Percentiles rank a stretch among this genome's conserved stretches.
phyloP scores from a whole-genome alignment of 2,797 vertebrate genomes.

The Cynopterus sphinx region DNA sequence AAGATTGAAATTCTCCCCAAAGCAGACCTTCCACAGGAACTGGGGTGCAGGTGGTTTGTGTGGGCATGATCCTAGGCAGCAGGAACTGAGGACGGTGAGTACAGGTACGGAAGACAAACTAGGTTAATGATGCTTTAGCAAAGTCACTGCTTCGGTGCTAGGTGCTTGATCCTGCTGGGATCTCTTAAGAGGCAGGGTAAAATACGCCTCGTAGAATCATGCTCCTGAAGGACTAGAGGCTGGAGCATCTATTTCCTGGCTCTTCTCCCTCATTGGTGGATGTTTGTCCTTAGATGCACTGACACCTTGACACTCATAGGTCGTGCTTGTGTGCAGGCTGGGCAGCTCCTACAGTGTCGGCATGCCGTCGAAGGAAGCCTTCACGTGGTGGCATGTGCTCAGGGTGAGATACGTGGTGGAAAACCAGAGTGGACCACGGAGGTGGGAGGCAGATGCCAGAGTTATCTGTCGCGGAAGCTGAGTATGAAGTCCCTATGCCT shows the following conservation, averaged over 20 bases:
- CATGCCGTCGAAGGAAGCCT: background rate
- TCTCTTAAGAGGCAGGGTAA: background rate
- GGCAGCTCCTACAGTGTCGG: background rate
- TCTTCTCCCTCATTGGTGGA: background rate
- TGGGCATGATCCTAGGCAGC: background rate
- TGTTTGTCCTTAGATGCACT: background rate
- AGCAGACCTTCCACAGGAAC: background rate
- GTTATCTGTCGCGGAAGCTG: background rate
- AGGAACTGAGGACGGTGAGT: background rate
- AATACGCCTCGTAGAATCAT: background rate
- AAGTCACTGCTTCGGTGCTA: background rate
- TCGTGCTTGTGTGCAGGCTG: background rate
- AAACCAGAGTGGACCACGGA: background rate
- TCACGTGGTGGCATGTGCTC: background rate
- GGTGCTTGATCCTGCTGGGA: background rate
- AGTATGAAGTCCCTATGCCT: background rate
- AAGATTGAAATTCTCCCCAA: background rate
- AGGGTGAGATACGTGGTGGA: background rate
- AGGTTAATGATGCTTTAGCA: background rate
- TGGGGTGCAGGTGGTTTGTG: background rate
- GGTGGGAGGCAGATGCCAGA: background rate
- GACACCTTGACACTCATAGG: background rate
- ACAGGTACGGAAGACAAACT: background rate
- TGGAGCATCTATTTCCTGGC: background rate
- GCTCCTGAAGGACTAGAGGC: background rate